Evolutionary conservation across 2,113 vertebrate species (phyloP).

Genomic region (Caretta caretta): DNA sequence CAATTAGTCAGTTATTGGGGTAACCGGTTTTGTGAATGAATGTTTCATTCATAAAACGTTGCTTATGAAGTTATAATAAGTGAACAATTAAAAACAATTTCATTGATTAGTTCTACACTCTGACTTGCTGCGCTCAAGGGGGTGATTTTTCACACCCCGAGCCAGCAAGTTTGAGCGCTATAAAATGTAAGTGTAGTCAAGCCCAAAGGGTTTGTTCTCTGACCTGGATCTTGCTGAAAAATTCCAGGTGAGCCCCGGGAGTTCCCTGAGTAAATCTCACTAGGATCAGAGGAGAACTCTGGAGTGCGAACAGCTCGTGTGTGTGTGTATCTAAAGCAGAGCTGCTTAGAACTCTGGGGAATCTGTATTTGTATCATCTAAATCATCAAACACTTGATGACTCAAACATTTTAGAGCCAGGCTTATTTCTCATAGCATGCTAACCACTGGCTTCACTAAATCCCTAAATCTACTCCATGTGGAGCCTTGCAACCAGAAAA

Average conservation of each 20-base stretch:
- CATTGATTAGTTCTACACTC: too few relatives aligned
- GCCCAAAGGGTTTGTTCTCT: not conserved
- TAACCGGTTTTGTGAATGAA: too few relatives aligned
- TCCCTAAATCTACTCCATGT: not conserved
- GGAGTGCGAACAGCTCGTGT: too few relatives aligned
- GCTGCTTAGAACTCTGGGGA: not conserved
- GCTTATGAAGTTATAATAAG: too few relatives aligned
- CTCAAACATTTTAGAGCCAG: not conserved
- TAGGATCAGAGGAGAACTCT: not conserved
- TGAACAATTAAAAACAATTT: too few relatives aligned
- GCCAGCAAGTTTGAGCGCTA: too few relatives aligned
- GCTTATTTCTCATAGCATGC: not conserved
- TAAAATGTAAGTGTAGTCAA: too few relatives aligned
- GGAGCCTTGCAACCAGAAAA: not conserved
- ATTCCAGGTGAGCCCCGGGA: not conserved
- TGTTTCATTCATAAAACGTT: too few relatives aligned
- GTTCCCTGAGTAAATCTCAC: not conserved
- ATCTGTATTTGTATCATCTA: not conserved
- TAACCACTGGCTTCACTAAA: not conserved
- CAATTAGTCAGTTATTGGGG: too few relatives aligned
- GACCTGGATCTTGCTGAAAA: not conserved
- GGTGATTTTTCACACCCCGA: too few relatives aligned
- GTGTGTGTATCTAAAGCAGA: too few relatives aligned
- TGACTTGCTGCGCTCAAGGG: too few relatives aligned
- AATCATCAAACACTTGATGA: not conserved